These are phyloP conservation scores for Malthinus seriepunctatus DNA, from an alignment of 2,888 invertebrate species.

Conservation along the genomic window DNA sequence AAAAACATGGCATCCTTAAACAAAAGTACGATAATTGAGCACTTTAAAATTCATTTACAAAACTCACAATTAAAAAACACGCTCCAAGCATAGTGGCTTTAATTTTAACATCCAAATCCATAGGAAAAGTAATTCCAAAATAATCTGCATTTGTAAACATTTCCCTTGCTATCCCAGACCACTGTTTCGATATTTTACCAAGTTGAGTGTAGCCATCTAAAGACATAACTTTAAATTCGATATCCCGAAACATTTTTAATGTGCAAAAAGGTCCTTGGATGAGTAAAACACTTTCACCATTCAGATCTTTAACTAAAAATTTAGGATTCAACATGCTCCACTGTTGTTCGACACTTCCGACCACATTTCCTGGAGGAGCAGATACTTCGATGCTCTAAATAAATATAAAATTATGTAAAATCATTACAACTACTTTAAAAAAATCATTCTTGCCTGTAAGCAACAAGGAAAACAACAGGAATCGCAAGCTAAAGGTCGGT, in stretches of 20 bases:
- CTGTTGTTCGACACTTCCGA: conserved; percentile 75
- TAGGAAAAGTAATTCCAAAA: conserved; percentile 28
- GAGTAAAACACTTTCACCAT: conserved; percentile 72
- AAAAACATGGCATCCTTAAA: conserved; percentile 4
- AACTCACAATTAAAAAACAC: conserved; percentile 66
- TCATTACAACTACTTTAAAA: not conserved
- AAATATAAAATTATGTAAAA: not conserved
- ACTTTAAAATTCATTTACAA: not conserved
- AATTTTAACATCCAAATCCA: conserved; percentile 79
- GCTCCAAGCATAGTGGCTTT: conserved; percentile 74
- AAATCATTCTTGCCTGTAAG: conserved; percentile 56
- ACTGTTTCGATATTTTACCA: conserved; percentile 82
- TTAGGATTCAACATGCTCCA: conserved; percentile 76
- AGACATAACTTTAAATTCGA: conserved; percentile 75
- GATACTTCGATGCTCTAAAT: conserved; percentile 69
- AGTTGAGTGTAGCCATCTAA: conserved; percentile 71
- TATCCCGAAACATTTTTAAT: conserved; percentile 78
- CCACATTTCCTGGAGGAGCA: conserved; percentile 69
- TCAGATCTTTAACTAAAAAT: conserved; percentile 73
- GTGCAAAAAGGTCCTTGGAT: conserved; percentile 84
- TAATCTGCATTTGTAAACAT: conserved; percentile 8
- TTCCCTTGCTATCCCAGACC: conserved; percentile 65
- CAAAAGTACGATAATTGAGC: not conserved
- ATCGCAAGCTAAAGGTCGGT: conserved; percentile 80
- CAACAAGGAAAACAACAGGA: conserved; percentile 88